Percentiles rank a stretch among this genome's conserved stretches.
Conservation (phyloP, 30 jellyfish, hydroid and myxozoan genomes). For the Mastigias papua region DNA sequence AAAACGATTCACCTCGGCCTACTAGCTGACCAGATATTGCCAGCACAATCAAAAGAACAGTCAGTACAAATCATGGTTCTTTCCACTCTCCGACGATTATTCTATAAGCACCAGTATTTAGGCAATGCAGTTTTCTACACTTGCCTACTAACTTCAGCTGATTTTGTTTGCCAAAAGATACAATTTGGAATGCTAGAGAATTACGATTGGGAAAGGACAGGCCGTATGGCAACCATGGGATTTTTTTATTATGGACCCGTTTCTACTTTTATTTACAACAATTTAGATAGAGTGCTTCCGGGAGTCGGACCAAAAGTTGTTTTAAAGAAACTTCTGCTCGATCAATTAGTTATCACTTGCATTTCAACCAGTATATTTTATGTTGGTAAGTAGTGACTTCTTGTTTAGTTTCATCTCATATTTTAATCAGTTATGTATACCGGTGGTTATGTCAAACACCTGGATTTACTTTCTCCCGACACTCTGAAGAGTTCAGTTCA, state of each 20-base stretch:
- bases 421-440: too few relatives aligned
- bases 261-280: conserved; percentile 62
- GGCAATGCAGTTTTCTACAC: conserved; percentile 81
- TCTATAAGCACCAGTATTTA: conserved; percentile 66
- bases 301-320: conserved; percentile 69
- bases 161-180: conserved; percentile 70
- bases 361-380: conserved; percentile 47
- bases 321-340: conserved; percentile 58
- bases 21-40: neutral
- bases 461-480: too few relatives aligned
- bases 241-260: conserved; percentile 76
- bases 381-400: conserved; percentile 69
- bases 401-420: neutral
- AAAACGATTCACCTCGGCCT: neutral
- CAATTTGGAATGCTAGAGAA: conserved; percentile 65
- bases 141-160: conserved; percentile 75
- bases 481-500: too few relatives aligned
- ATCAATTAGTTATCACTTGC: conserved; percentile 66
- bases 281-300: conserved; percentile 67
- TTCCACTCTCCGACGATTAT: conserved; percentile 30
- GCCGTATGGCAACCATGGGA: conserved; percentile 82
- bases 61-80: conserved; percentile 41
- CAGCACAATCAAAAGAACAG: neutral
- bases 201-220: conserved; percentile 76
- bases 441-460: too few relatives aligned